These are phyloP conservation scores for Anaspis maculata DNA, from an alignment of 2,888 invertebrate genomes.

Conservation along the genomic window DNA sequence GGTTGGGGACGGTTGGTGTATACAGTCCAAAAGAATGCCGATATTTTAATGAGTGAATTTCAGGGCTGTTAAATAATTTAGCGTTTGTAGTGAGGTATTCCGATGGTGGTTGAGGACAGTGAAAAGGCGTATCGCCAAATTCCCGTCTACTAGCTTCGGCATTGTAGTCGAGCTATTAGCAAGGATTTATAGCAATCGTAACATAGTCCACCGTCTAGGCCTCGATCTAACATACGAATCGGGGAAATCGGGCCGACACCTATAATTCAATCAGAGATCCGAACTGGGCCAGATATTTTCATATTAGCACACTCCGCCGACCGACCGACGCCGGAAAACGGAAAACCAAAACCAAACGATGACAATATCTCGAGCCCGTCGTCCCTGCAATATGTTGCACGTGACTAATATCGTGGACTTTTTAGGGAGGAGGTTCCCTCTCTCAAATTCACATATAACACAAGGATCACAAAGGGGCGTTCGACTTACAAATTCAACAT, in stretches of 20 bases:
- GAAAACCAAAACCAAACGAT: too few species aligned
- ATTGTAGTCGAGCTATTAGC: slow-evolving; percentile 43
- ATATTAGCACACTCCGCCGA: too few species aligned
- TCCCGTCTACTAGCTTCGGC: slow-evolving; percentile 38
- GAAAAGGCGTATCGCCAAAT: slow-evolving; percentile 43
- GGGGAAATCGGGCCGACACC: slow-evolving; percentile 8
- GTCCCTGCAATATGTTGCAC: slow-evolving; percentile 16
- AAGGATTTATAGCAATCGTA: slow-evolving; percentile 43
- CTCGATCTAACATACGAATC: slow-evolving; percentile 11
- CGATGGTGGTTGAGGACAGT: too few species aligned
- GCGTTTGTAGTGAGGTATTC: too few species aligned
- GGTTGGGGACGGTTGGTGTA: too few species aligned
- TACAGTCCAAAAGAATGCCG: too few species aligned
- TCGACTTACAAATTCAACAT: slow-evolving; percentile 11
- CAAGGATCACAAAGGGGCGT: slow-evolving; percentile 13
- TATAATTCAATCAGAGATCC: slow-evolving; percentile 10
- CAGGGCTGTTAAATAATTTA: too few species aligned
- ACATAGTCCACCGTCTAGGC: slow-evolving; percentile 29
- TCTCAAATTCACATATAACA: slow-evolving; percentile 14
- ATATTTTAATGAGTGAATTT: too few species aligned
- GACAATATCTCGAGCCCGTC: slow-evolving; percentile 8
- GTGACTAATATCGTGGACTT: slow-evolving; percentile 20
- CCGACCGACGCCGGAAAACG: slow-evolving; percentile 3
- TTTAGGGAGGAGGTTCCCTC: slow-evolving; percentile 30
- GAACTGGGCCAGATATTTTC: slow-evolving; percentile 5